Evolutionary conservation across 2,888 invertebrate genomes (phyloP), one percentile per base, ranked within the genome.

Genomic region (Tortrix viridana): DNA sequence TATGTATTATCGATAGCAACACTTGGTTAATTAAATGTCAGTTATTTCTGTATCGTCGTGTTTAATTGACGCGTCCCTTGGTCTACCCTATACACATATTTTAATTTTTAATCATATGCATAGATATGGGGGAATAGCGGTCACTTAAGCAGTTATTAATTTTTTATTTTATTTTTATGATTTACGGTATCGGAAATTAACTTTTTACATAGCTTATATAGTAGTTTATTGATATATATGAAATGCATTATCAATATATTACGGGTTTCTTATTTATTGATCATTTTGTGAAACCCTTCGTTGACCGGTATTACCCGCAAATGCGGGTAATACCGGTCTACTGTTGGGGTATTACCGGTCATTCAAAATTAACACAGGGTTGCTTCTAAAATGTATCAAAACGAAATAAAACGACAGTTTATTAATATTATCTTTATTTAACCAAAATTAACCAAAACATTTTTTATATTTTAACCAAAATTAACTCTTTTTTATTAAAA

Each of bases 251-350:
- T 26, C 26, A 14, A 49, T 49, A 5, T 49, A 49, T 49, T 49
- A 49, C 5, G 49, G 49, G 46, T 46, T 46, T 19, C 32, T 49
- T 49, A 49, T 49, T 32, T 49, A 23, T 49, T 49, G 2, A 26
- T 49, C 23, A 49, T 49, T 49, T 49, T 49, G 32, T 49, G 26
- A 49, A 49, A 32, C 49, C 49, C 49, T 49, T 49, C 23, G 20
- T 20, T 20, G 46, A 46, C 46, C 20, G 46, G n/a, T 20, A 20
- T 46, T 20, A 20, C 46, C 46, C 3, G 46, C 46, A n/a, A n/a
- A n/a, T n/a, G n/a, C n/a, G n/a, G n/a, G n/a, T n/a, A n/a, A n/a
- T n/a, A n/a, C 9, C 46, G 46, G 46, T 46, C 46, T 46, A 46
- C 46, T 19, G n/a, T n/a, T n/a, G n/a, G n/a, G n/a, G n/a, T n/a